Evolutionary conservation across 2,888 invertebrate species (phyloP).

Genomic region (Ophraella communa): DNA sequence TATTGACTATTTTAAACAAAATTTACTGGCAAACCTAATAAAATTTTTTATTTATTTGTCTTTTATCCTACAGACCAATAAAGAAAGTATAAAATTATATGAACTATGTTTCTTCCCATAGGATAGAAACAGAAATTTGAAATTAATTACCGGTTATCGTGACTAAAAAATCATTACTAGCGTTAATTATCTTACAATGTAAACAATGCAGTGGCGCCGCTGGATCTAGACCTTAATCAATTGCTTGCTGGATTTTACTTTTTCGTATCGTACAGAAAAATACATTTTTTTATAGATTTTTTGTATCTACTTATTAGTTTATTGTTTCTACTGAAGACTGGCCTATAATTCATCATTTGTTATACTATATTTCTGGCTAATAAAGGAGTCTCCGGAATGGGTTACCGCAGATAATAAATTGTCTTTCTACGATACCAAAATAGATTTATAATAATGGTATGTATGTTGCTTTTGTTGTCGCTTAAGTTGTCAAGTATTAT

Average conservation of each 20-base stretch:
- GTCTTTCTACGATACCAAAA: conserved; percentile 37
- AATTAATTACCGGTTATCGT: not conserved
- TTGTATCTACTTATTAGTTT: not conserved
- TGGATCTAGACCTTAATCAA: no score
- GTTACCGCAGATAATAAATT: conserved; percentile 42
- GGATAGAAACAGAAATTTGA: not conserved
- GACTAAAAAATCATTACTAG: not conserved
- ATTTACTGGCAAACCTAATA: no score
- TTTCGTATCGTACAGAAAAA: no score
- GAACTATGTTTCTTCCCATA: not conserved
- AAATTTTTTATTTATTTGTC: not conserved
- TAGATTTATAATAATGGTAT: conserved; percentile 21
- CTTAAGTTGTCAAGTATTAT: no score
- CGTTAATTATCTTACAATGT: not conserved
- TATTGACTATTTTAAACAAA: no score
- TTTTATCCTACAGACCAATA: not conserved
- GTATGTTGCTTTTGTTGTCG: not conserved
- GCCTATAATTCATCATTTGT: conserved; percentile 39
- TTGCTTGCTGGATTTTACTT: no score
- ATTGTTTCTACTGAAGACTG: not conserved
- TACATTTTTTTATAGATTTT: no score
- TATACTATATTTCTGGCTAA: conserved; percentile 44
- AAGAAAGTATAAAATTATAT: not conserved
- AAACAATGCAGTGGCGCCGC: not conserved
- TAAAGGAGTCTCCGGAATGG: conserved; percentile 44